phyloP scores from a whole-genome alignment of 2,113 vertebrate genomes.

The Dromas ardeola region DNA sequence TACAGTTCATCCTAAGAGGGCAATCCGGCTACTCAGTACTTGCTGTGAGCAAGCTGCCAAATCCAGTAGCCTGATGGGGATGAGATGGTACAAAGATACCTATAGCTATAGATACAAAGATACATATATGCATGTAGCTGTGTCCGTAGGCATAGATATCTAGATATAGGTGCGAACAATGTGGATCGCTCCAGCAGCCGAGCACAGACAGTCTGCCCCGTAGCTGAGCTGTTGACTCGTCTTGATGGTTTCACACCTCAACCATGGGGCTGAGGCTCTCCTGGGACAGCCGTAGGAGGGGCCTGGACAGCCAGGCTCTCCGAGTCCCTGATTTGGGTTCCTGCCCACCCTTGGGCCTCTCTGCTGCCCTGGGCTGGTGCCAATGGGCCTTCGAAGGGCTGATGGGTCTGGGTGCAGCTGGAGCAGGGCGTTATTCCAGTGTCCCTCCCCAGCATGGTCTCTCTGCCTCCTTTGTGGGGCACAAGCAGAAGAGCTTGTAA shows the following conservation, averaged over 20 bases:
- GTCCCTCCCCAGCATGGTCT: neutral
- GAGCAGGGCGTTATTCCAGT: neutral
- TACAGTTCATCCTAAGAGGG: neutral
- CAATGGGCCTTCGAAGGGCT: neutral
- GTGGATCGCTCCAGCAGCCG: neutral
- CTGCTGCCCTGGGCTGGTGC: neutral
- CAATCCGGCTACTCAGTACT: no score
- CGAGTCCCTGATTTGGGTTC: neutral
- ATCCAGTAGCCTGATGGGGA: neutral
- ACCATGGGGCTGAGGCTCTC: neutral
- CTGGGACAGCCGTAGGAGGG: neutral
- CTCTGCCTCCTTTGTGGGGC: no score
- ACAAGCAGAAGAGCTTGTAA: neutral
- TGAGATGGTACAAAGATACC: rapidly evolving
- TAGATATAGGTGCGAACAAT: neutral
- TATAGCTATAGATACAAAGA: neutral
- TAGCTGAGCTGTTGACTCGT: neutral
- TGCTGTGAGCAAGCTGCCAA: neutral
- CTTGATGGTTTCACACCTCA: neutral
- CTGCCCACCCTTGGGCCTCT: neutral
- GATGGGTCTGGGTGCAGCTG: neutral
- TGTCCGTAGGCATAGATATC: neutral
- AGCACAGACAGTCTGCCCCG: neutral
- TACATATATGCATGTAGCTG: neutral
- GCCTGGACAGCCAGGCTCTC: neutral